Evolutionary conservation across 2,888 invertebrate genomes (phyloP), one percentile per base, ranked within the genome.

Genomic region (Subacronicta megacephala): DNA sequence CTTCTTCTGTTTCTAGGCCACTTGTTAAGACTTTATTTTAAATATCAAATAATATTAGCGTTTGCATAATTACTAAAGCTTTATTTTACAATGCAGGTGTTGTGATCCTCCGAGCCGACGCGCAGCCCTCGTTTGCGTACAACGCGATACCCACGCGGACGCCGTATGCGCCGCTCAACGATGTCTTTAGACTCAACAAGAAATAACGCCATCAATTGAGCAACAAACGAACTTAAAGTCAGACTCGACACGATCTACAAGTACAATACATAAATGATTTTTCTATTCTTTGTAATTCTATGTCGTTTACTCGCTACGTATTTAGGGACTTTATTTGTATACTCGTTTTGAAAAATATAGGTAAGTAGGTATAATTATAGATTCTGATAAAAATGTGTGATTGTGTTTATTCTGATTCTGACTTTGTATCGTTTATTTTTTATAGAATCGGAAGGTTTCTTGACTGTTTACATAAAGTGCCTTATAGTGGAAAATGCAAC

Each of bases 71-170:
- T 23, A 44, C 40, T 59, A 1, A 20, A n/a, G n/a, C n/a, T n/a
- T n/a, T n/a, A n/a, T 15, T 49, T 58, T 47, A 12, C 9, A 60
- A 4, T 49, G 65, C 88, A 96, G 96, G 96, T 85, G 97, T 98
- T 68, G 98, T 98, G 46, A 97, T 98, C 81, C 94, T 98, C 47
- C 95, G 97, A 78, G 97, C 97, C 10, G 97, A 97, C 85, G 96
- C 97, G 17, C 97, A 97, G 83, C 95, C 95, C 0, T 78, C 92
- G 1, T 93, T 84, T 69, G 86, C 88, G 0, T 94, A 86, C 84
- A 93, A 94, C 76, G 85, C 91, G 33, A 93, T 93, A 60, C 88
- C 94, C 0, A 90, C 93, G 47, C 78, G 93, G 70, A 92, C 94
- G 50, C 91, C 94, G 5, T 94, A 94, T 80, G 52, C 92, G n/a